These are phyloP conservation scores for Oreochromis aureus DNA, from an alignment of 2,113 vertebrate species.

Conservation along the genomic window DNA sequence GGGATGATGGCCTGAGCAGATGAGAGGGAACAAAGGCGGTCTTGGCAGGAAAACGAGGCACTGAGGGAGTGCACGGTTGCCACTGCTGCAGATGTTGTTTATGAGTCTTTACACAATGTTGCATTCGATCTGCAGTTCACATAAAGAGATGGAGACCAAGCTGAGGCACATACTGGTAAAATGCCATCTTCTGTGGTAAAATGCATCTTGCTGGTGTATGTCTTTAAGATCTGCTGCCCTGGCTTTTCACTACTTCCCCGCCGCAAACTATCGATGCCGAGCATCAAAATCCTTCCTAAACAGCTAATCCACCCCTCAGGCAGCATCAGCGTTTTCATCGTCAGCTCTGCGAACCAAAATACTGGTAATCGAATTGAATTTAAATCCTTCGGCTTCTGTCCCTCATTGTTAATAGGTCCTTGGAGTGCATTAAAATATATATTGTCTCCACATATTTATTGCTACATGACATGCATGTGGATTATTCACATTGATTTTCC, in stretches of 20 bases:
- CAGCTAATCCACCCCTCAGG: not conserved
- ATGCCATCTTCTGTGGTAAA: not conserved
- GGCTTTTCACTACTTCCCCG: not conserved
- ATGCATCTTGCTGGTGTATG: not conserved
- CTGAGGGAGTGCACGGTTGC: constrained; percentile 18
- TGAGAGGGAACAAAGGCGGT: constrained; percentile 30
- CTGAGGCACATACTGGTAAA: not conserved
- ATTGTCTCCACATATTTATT: not conserved
- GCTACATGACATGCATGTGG: not conserved
- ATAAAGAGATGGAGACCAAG: not conserved
- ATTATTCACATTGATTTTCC: not conserved
- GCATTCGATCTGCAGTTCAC: constrained; percentile 2
- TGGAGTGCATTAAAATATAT: not conserved
- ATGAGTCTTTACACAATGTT: constrained; percentile 14
- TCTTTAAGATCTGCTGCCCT: not conserved
- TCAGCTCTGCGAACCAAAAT: constrained; percentile 3
- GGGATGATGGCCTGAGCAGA: constrained; percentile 40
- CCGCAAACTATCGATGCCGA: not conserved
- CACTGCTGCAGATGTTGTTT: constrained; percentile 59
- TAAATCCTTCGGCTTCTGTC: not conserved
- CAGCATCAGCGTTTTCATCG: not conserved
- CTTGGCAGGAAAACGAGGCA: constrained; percentile 43
- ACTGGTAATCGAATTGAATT: not conserved
- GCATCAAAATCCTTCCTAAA: constrained; percentile 5
- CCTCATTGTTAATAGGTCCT: not conserved